These are phyloP conservation scores for Sitodiplosis mosellana DNA, from an alignment of 1,140 invertebrate genomes.

Conservation along the genomic window DNA sequence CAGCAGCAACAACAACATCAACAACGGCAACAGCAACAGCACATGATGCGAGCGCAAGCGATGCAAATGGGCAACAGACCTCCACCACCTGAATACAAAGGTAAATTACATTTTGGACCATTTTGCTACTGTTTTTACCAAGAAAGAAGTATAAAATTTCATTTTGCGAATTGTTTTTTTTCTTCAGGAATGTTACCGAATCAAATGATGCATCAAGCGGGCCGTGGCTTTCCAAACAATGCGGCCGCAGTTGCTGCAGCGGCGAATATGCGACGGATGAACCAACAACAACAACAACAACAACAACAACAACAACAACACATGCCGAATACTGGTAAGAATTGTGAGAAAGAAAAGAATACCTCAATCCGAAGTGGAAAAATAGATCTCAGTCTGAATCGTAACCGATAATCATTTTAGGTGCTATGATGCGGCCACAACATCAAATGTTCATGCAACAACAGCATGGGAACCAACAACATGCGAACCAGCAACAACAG, in stretches of 20 bases:
- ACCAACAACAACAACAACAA: constrained; percentile 46
- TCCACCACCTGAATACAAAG: constrained; percentile 58
- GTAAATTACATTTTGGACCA: constrained; percentile 27
- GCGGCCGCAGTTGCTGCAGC: constrained; percentile 28
- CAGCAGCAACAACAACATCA: constrained; percentile 28
- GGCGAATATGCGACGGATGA: constrained; percentile 35
- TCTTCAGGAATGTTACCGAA: constrained; percentile 35
- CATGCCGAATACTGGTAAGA: background rate
- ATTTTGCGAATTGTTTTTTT: too few species aligned
- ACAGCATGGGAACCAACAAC: constrained; percentile 13
- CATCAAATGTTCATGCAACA: constrained; percentile 30
- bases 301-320: constrained; percentile 32
- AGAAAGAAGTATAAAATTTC: too few species aligned
- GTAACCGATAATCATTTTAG: constrained; percentile 14
- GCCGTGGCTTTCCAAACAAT: constrained; percentile 25
- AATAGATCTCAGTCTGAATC: background rate
- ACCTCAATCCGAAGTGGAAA: background rate
- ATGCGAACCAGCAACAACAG: constrained; percentile 27
- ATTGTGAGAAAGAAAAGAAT: background rate
- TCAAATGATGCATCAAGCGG: constrained; percentile 22
- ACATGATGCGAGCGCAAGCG: constrained; percentile 17
- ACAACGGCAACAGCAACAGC: constrained; percentile 26
- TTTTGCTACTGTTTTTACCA: too few species aligned
- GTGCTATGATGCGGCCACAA: constrained; percentile 48
- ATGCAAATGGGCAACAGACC: constrained; percentile 27